Evolutionary conservation across 1,140 invertebrate genomes (phyloP).

Genomic region (Drosophila sturtevanti): DNA sequence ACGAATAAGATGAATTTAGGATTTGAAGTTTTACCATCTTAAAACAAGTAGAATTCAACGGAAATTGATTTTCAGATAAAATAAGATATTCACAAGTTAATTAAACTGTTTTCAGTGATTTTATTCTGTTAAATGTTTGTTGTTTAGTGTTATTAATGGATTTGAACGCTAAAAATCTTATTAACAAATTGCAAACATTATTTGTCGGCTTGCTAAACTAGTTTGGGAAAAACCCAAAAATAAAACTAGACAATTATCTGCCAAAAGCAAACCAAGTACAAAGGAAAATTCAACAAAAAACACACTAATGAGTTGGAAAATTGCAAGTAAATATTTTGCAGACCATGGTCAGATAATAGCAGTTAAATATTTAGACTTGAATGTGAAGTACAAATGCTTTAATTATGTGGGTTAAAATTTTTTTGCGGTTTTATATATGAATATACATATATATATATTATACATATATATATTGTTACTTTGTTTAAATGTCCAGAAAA

Average conservation of each 20-base stretch:
- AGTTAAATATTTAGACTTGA: conserved; percentile 38
- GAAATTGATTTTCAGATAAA: no score
- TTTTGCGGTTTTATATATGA: conserved; percentile 33
- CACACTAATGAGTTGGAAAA: conserved; percentile 72
- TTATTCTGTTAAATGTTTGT: neutral
- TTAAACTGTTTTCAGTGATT: neutral
- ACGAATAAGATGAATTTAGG: no score
- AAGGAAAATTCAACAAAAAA: conserved; percentile 39
- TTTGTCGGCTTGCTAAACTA: conserved; percentile 33
- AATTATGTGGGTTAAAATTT: conserved; percentile 56
- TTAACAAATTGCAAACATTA: conserved; percentile 11
- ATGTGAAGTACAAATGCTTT: conserved; percentile 65
- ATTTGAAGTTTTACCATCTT: no score
- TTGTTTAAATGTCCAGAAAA: conserved; percentile 36
- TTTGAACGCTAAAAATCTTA: conserved; percentile 17
- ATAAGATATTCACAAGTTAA: no score
- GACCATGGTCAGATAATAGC: conserved; percentile 19
- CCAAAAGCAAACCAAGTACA: conserved; percentile 42
- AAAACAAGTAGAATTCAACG: no score
- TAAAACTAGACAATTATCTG: conserved; percentile 21
- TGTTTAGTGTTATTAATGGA: conserved; percentile 4
- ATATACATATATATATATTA: neutral
- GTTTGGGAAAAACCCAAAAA: conserved; percentile 34
- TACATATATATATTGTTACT: conserved; percentile 12
- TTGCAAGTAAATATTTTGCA: conserved; percentile 34